phyloP scores from a whole-genome alignment of 1,140 invertebrate genomes.

The Heliconius eleuchia region DNA sequence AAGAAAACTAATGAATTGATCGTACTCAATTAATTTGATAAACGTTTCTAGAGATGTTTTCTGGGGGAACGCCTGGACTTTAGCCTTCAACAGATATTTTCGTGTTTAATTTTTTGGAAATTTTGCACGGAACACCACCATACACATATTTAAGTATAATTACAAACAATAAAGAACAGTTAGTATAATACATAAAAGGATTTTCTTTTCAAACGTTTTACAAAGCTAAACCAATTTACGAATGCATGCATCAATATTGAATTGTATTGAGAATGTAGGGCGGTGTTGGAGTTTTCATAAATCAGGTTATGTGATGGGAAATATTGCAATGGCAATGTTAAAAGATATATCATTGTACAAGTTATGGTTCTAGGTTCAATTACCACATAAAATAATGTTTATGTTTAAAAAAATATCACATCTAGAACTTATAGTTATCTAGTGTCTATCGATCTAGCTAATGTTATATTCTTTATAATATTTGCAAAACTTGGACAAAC shows the following conservation, averaged over 20 bases:
- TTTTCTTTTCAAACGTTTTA: neutral
- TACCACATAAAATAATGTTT: neutral
- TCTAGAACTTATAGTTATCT: neutral
- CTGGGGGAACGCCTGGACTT: no score
- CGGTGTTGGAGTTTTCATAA: slow-evolving; percentile 10
- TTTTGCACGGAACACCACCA: no score
- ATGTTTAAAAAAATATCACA: neutral
- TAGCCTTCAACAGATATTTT: no score
- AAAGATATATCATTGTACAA: neutral
- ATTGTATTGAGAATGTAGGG: slow-evolving; percentile 12
- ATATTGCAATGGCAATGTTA: neutral
- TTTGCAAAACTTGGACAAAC: no score
- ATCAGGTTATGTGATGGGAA: neutral
- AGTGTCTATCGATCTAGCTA: no score
- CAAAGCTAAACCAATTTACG: slow-evolving; percentile 4
- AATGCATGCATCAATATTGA: slow-evolving; percentile 12
- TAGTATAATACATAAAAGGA: neutral
- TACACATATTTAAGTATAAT: neutral
- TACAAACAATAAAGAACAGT: neutral
- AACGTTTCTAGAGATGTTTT: no score
- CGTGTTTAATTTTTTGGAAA: no score
- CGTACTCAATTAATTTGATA: no score
- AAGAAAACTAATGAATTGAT: no score
- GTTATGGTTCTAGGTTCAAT: neutral
- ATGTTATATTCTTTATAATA: no score